Conservation (phyloP, 2,113 vertebrate genomes). For the Kryptolebias marmoratus region DNA sequence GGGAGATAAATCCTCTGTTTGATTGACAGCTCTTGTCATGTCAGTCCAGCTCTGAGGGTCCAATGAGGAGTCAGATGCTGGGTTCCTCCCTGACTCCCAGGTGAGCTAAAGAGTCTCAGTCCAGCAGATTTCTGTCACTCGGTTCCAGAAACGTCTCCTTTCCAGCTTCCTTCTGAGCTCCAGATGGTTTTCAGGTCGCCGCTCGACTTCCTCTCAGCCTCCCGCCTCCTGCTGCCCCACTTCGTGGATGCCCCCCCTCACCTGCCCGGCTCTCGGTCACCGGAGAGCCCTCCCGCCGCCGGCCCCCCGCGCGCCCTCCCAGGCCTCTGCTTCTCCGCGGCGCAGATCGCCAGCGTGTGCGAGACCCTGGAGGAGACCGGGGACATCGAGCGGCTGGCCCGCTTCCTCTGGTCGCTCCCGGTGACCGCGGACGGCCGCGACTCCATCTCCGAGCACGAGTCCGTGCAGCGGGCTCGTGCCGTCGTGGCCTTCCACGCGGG, state of each 20-base stretch:
- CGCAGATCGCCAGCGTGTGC: conserved; percentile 98
- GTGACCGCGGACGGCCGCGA: conserved; percentile 93
- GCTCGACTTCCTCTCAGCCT: conserved; percentile 90
- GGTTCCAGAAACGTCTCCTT: not conserved
- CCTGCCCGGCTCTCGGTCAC: conserved; percentile 83
- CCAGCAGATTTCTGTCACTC: conserved; percentile 79
- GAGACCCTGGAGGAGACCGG: conserved; percentile 99
- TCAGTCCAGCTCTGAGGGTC: conserved; percentile 88
- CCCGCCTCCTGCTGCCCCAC: conserved; percentile 93
- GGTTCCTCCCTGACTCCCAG: conserved; percentile 89
- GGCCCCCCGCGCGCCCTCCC: conserved; percentile 59
- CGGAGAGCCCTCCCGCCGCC: conserved; percentile 84
- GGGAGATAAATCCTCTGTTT: conserved; percentile 85
- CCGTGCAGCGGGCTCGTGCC: conserved; percentile 95
- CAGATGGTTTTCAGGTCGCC: conserved; percentile 97
- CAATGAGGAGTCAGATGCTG: conserved; percentile 93
- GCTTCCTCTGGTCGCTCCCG: conserved; percentile 98
- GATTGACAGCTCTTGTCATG: conserved; percentile 93
- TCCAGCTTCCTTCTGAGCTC: conserved; percentile 61
- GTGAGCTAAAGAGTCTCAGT: conserved; percentile 89
- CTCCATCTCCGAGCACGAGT: conserved; percentile 97
- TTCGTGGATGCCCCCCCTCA: conserved; percentile 87
- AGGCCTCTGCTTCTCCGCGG: conserved; percentile 92
- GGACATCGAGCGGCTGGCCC: conserved; percentile 96
- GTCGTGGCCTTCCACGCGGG: conserved; percentile 97